phyloP scores from a whole-genome alignment of 2,888 invertebrate species.

The Vanessa cardui region DNA sequence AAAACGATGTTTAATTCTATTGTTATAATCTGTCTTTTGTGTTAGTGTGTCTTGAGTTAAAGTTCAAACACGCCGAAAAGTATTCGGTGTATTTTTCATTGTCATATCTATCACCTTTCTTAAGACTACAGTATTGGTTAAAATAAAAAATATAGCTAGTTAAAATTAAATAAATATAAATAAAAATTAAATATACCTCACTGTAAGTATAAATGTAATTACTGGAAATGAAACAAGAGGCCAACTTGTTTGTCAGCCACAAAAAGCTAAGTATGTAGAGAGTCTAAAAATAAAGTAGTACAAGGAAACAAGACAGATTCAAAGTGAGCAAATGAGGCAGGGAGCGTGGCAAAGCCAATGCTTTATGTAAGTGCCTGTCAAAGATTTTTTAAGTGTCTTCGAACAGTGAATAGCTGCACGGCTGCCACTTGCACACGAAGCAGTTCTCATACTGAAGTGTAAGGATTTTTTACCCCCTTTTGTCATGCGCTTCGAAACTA shows the following conservation, averaged over 20 bases:
- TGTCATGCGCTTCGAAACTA: conserved; percentile 34
- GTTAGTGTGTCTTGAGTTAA: too few species aligned
- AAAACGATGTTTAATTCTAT: too few species aligned
- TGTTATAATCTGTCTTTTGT: too few species aligned
- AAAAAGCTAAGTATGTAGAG: conserved; percentile 22
- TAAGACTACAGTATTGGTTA: too few species aligned
- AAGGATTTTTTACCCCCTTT: conserved; percentile 46
- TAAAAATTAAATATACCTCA: background rate
- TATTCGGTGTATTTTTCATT: too few species aligned
- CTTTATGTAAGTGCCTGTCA: conserved; percentile 63
- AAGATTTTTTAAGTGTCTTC: conserved; percentile 75
- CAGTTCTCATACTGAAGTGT: conserved; percentile 50
- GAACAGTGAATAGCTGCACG: conserved; percentile 62
- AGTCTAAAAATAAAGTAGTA: conserved; percentile 29
- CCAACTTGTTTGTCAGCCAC: conserved; percentile 6
- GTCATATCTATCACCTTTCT: too few species aligned
- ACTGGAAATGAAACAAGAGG: background rate
- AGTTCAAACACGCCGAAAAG: too few species aligned
- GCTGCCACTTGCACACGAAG: conserved; percentile 74
- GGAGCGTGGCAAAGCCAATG: conserved; percentile 39
- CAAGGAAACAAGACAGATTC: conserved; percentile 50
- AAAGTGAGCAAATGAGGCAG: conserved; percentile 38
- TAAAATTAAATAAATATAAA: too few species aligned
- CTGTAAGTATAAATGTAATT: background rate
- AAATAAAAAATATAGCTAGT: background rate